A percentile compares a stretch with the other conserved stretches of the same genome.
phyloP scores from a whole-genome alignment of 92 coral and sea anemone genomes.

The Porites cylindrica region DNA sequence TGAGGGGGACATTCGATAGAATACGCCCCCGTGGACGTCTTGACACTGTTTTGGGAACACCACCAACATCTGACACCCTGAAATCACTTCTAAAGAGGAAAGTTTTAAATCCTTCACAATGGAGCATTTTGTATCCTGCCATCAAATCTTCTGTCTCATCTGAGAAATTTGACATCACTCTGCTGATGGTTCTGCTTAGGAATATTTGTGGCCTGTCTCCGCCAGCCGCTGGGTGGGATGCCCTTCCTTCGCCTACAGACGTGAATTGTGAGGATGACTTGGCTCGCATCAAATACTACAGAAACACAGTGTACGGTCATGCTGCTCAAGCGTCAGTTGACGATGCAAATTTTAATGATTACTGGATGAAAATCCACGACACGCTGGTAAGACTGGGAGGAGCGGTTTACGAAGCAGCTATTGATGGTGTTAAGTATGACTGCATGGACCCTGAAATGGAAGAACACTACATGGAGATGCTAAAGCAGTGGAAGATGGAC shows the following conservation, averaged over 20 bases:
- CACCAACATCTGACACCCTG: neutral
- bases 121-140: neutral
- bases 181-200: conserved; percentile 39
- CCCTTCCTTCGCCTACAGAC: conserved; percentile 40
- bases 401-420: neutral
- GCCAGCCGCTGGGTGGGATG: conserved; percentile 49
- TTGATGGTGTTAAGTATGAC: no score
- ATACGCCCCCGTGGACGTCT: conserved; percentile 28
- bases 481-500: neutral
- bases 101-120: neutral
- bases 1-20: conserved; percentile 5
- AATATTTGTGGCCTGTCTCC: conserved; percentile 32
- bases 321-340: conserved; percentile 18
- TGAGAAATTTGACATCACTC: conserved; percentile 42
- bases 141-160: conserved; percentile 30
- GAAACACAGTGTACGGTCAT: conserved; percentile 58
- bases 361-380: conserved; percentile 54
- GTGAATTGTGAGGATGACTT: conserved; percentile 44
- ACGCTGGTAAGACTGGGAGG: conserved; percentile 55
- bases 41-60: neutral
- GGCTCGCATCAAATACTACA: conserved; percentile 61
- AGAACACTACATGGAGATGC: no score
- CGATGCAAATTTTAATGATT: conserved; percentile 24
- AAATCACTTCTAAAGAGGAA: neutral
- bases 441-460: no score